Evolutionary conservation across 2,888 invertebrate species (phyloP).

Genomic region (Leptopilina myrica): DNA sequence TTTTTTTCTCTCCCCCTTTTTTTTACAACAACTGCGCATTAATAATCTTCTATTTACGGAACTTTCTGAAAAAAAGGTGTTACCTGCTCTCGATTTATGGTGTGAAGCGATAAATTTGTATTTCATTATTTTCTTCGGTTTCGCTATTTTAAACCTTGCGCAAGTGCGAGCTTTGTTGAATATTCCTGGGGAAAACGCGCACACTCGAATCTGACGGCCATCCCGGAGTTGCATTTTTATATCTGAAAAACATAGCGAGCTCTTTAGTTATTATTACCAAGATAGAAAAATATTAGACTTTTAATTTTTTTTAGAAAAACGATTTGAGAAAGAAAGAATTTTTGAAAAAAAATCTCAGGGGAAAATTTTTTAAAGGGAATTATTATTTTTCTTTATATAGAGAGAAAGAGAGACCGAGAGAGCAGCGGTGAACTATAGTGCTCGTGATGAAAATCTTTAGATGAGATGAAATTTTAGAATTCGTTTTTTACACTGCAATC

Average conservation of each 20-base stretch:
- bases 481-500: not conserved
- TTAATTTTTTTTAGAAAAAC: not conserved
- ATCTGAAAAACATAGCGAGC: conserved; percentile 28
- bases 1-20: conserved; percentile 7
- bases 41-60: conserved; percentile 6
- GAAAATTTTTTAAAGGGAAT: not conserved
- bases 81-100: conserved; percentile 6
- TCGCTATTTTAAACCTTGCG: conserved; percentile 22
- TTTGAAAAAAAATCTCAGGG: not conserved
- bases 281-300: not conserved
- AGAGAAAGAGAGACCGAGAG: not conserved
- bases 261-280: conserved; percentile 30
- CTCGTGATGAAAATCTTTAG: conserved; percentile 9
- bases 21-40: not conserved
- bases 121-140: conserved; percentile 13
- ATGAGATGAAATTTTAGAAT: not conserved
- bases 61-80: conserved; percentile 3
- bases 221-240: conserved; percentile 17
- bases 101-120: conserved; percentile 22
- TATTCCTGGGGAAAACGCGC: conserved; percentile 15
- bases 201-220: conserved; percentile 32
- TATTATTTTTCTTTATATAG: not conserved
- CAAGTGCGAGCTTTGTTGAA: conserved; percentile 19
- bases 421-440: conserved; percentile 1
- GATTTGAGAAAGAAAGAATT: not conserved